Evolutionary conservation across 1,140 invertebrate species (phyloP).

Genomic region (Drosophila leontia): DNA sequence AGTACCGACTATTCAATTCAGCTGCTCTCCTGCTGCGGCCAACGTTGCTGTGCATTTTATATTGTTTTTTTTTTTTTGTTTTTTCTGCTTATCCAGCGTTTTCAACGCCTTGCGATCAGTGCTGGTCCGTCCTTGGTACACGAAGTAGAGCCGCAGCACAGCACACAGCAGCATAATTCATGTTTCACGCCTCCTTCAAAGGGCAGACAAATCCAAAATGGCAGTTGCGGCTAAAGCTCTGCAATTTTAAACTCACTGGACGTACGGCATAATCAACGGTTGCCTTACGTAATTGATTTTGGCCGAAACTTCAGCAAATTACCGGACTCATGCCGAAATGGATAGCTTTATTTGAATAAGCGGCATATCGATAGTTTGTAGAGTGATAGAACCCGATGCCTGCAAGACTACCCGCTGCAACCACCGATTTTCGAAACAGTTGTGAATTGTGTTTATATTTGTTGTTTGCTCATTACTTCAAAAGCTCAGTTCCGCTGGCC

Average conservation of each 20-base stretch:
- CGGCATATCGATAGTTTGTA: conserved; percentile 25
- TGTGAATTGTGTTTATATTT: conserved; percentile 9
- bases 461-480: conserved; percentile 66
- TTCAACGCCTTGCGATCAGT: conserved; percentile 73
- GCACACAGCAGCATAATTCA: conserved; percentile 66
- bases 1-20: conserved; percentile 32
- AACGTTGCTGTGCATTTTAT: conserved; percentile 62
- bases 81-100: conserved; percentile 69
- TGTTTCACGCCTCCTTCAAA: conserved; percentile 63
- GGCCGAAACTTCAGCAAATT: conserved; percentile 34
- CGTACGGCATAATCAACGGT: conserved; percentile 59
- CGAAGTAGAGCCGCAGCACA: conserved; percentile 12
- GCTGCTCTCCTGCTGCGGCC: not conserved
- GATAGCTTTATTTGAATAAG: conserved; percentile 43
- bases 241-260: conserved; percentile 51
- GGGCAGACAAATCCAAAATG: conserved; percentile 68
- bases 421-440: not conserved
- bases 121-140: conserved; percentile 15
- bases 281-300: conserved; percentile 55
- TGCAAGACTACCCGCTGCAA: conserved; percentile 1
- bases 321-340: conserved; percentile 20
- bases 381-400: conserved; percentile 43
- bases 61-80: conserved; percentile 66
- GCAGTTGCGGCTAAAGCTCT: conserved; percentile 44
- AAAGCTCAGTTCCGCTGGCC: conserved; percentile 50